These are phyloP conservation scores for Lacanobia wlatinum DNA, from an alignment of 2,888 invertebrate species.

Conservation along the genomic window DNA sequence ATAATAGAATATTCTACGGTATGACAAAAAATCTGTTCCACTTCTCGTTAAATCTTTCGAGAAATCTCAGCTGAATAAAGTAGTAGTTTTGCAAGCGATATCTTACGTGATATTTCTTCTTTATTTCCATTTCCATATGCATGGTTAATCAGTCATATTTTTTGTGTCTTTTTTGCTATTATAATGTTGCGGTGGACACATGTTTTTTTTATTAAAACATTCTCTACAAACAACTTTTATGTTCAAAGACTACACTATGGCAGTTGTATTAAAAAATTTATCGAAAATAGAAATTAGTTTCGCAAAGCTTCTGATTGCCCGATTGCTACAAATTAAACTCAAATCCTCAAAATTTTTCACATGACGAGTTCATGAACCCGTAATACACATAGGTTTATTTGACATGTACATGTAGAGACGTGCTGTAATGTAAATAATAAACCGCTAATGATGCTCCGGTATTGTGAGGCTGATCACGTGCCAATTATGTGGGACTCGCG, in stretches of 20 bases:
- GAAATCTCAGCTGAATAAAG: constrained; percentile 21
- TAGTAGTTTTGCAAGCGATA: constrained; percentile 4
- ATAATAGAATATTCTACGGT: constrained; percentile 48
- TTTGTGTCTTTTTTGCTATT: background rate
- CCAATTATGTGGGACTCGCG: constrained; percentile 42
- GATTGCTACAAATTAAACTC: background rate
- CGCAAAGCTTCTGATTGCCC: background rate
- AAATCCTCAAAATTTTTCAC: background rate
- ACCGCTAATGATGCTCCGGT: constrained; percentile 42
- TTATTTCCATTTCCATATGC: constrained; percentile 3
- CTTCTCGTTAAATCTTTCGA: constrained; percentile 15
- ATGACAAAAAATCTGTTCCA: constrained; percentile 18
- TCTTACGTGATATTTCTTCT: constrained; percentile 15
- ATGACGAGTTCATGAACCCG: constrained; percentile 16
- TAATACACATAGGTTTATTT: constrained; percentile 6
- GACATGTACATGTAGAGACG: constrained; percentile 9
- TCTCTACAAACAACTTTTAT: too few relatives aligned
- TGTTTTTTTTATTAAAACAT: background rate
- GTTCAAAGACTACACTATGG: too few relatives aligned
- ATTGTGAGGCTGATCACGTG: constrained; percentile 48
- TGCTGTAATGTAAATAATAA: constrained; percentile 43
- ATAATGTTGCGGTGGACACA: background rate
- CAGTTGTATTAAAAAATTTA: too few relatives aligned
- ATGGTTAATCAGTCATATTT: background rate
- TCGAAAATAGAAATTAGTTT: too few relatives aligned